Evolutionary conservation across 1,140 invertebrate species (phyloP), one percentile per base, ranked within the genome.

Genomic region (Aphelenchoides fujianensis): DNA sequence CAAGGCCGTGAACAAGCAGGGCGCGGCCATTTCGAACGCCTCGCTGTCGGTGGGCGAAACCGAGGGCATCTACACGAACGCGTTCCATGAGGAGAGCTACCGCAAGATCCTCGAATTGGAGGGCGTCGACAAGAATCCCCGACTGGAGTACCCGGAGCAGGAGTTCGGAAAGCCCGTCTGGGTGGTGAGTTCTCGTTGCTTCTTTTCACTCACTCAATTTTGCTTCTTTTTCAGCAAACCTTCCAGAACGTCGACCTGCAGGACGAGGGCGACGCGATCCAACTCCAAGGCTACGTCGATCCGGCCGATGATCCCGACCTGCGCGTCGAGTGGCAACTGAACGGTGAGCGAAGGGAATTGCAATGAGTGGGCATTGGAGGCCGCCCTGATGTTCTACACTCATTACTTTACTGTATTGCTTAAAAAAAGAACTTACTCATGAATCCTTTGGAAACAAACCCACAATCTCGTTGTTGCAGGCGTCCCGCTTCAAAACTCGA

Each of bases 231-330:
- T n/a, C n/a, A n/a, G n/a, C 62, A 75, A 67, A 76, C 78, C 12
- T 84, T 83, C 67, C 68, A 83, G 32, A 79, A 79, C 53, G 71
- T 82, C 19, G 82, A 83, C 34, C 61, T 78, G 27, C 77, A 79
- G 27, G 70, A 79, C 55, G 83, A 84, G 71, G 78, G 78, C 32
- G 70, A 66, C n/a, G n/a, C n/a, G n/a, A n/a, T n/a, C n/a, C n/a
- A n/a, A n/a, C n/a, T n/a, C n/a, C n/a, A n/a, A n/a, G 81, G 92
- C 77, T 88, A 92, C 54, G 85, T 95, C 68, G 93, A 95, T 85
- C 93, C 93, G 0, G 93, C 93, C 90, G 92, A 91, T 30, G 93
- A 95, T 86, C 92, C 92, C n/a, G 93, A 92, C 0, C 93, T 95
- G 91, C 88, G 91, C 80, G 92, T 95, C 2, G 93, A 95, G 87